Evolutionary conservation across 2,113 vertebrate genomes (phyloP).

Genomic region (Bufo gargarizans): DNA sequence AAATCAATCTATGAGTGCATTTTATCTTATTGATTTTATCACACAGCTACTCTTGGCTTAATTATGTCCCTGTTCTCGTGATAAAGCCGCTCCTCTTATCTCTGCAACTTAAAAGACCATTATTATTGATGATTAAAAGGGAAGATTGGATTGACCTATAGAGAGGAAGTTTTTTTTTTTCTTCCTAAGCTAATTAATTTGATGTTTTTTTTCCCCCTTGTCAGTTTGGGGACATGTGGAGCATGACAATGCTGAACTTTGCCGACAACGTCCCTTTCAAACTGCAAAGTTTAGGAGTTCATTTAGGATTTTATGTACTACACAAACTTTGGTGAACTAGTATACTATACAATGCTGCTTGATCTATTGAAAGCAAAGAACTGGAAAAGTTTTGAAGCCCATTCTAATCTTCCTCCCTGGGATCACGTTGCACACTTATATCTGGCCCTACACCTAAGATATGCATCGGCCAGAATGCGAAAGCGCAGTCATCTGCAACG

Average conservation of each 20-base stretch:
- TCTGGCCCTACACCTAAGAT: too few relatives aligned
- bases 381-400: not conserved
- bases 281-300: not conserved
- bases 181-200: constrained; percentile 33
- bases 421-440: not conserved
- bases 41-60: constrained; percentile 69
- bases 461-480: too few relatives aligned
- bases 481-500: too few relatives aligned
- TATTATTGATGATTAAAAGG: constrained; percentile 54
- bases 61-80: constrained; percentile 69
- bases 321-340: not conserved
- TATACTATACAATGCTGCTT: not conserved
- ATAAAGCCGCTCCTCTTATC: constrained; percentile 71
- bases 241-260: constrained; percentile 30
- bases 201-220: constrained; percentile 26
- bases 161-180: constrained; percentile 28
- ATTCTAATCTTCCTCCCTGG: not conserved
- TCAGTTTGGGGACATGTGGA: constrained; percentile 7
- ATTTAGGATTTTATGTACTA: not conserved
- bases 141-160: constrained; percentile 28
- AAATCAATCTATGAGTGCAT: constrained; percentile 71
- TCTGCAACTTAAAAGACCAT: constrained; percentile 57
- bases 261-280: not conserved
- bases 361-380: not conserved
- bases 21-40: constrained; percentile 76